A percentile compares a stretch with the other conserved stretches of the same genome.
Evolutionary conservation across 2,888 invertebrate species (phyloP).

Genomic region (Electrophaes corylata): DNA sequence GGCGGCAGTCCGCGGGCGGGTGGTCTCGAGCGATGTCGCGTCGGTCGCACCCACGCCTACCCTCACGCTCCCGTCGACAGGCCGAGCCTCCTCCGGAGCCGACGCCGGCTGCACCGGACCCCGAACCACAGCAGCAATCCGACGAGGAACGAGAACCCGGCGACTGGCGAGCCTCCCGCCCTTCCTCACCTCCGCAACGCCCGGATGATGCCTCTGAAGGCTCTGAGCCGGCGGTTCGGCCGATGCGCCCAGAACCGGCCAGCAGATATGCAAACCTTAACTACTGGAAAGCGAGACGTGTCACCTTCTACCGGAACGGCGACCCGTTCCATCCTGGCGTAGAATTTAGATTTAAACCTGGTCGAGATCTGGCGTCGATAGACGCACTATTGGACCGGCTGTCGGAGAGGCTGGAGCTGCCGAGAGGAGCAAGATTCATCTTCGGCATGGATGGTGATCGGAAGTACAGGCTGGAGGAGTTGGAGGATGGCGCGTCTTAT

Average conservation of each 20-base stretch:
- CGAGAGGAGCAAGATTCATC: slow-evolving; percentile 94
- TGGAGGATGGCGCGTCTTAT: slow-evolving; percentile 96
- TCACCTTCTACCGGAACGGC: slow-evolving; percentile 96
- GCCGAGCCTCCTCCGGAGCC: slow-evolving; percentile 74
- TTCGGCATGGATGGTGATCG: slow-evolving; percentile 96
- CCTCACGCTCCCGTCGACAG: slow-evolving; percentile 73
- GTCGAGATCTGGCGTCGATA: slow-evolving; percentile 93
- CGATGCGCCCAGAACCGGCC: slow-evolving; percentile 82
- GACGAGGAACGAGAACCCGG: slow-evolving; percentile 83
- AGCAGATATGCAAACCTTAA: slow-evolving; percentile 91
- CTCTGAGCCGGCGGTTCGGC: slow-evolving; percentile 80
- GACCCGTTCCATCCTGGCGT: slow-evolving; percentile 96
- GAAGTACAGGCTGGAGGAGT: slow-evolving; percentile 92
- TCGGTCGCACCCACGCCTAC: slow-evolving; percentile 72
- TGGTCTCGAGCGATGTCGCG: slow-evolving; percentile 73
- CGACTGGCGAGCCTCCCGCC: slow-evolving; percentile 78
- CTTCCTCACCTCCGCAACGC: slow-evolving; percentile 71
- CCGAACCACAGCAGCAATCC: slow-evolving; percentile 64
- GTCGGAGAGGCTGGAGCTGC: slow-evolving; percentile 93
- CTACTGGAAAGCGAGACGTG: slow-evolving; percentile 93
- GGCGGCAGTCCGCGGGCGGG: slow-evolving; percentile 70
- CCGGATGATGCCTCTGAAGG: slow-evolving; percentile 77
- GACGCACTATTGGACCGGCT: slow-evolving; percentile 94
- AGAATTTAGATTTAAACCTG: slow-evolving; percentile 93
- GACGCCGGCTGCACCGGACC: slow-evolving; percentile 68